Base-by-base conservation (phyloP, 2,888 invertebrate species). In the Stegophylla sp. region DNA sequence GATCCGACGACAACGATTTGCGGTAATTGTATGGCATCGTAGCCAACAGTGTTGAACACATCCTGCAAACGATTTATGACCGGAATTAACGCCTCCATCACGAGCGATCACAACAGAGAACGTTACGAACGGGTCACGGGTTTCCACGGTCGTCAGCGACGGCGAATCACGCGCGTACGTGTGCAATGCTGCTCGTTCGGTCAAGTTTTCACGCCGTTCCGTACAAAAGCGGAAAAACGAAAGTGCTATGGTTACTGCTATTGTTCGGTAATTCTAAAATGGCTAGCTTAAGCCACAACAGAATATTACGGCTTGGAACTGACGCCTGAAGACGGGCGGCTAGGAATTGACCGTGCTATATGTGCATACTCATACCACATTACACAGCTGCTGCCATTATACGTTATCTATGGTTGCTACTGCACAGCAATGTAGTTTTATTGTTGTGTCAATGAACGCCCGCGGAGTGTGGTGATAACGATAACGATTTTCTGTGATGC, bases 61-160 rank as follows among this genome's bases (percentile, higher is more conserved):
- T 99, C 99, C 90, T 99, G 99, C 84, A 99, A 90, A 89, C 99
- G 99, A 89, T 99, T 99, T 86, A 99, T 97, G 83, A 99, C 97
- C 83, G 99, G 99, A 88, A 99, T 99, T 85, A 99, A 90, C 83
- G 97, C 96, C 90, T 99, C 98, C 99, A 99, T 99, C 20, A n/a
- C 5, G 7, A 13, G 10, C 1, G 10, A n/a, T n/a, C n/a, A 17
- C 10, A 34, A 0, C 41, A 41, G 41, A 9, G 0, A 0, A 28
- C 34, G 26, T 20, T 12, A 20, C 41, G n/a, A 59, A n/a, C 34
- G 17, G 4, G 23, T n/a, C 12, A n/a, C 53, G 17, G 9, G 34
- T 53, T 20, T 20, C 2, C 13, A 12, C n/a, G 28, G 12, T 2
- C 28, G 3, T 3, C n/a, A 4, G 13, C 23, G 20, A 41, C 43